Evolutionary conservation across 2,797 vertebrate genomes (phyloP).

Genomic region (Eulemur coronatus): DNA sequence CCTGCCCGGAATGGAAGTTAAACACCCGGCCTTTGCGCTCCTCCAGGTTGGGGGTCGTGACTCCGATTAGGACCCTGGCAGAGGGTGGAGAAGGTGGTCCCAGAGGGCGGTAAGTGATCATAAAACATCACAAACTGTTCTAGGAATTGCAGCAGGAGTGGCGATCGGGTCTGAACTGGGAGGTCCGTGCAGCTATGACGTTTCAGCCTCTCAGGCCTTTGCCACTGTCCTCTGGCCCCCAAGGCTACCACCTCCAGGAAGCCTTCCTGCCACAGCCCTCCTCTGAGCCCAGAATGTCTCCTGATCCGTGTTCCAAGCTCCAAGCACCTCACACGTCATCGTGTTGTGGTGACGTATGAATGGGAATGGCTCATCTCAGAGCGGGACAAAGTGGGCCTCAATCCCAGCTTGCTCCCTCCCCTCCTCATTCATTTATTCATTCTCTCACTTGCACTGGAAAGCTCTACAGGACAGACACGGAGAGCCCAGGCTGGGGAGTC

Average conservation of each 20-base stretch:
- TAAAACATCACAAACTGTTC: conserved; percentile 6
- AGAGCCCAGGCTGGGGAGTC: background rate
- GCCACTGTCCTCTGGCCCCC: background rate
- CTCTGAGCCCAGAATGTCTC: background rate
- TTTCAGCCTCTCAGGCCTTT: background rate
- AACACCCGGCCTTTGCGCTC: conserved; percentile 46
- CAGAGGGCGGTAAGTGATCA: conserved; percentile 10
- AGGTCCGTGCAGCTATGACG: background rate
- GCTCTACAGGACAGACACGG: background rate
- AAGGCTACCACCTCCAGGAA: conserved; percentile 13
- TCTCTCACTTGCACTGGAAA: background rate
- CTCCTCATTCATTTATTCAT: background rate
- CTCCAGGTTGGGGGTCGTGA: conserved; percentile 35
- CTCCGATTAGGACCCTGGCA: conserved; percentile 31
- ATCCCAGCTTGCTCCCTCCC: background rate
- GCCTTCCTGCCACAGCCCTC: background rate
- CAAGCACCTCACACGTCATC: background rate
- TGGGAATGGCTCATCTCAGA: background rate
- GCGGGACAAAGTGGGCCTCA: background rate
- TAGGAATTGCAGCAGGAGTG: fast-evolving
- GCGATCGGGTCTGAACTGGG: background rate
- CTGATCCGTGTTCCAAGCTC: background rate
- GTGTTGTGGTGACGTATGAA: background rate
- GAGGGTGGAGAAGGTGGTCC: background rate
- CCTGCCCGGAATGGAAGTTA: conserved; percentile 77